A percentile compares a stretch with the other conserved stretches of the same genome.
Evolutionary conservation across 2,888 invertebrate species (phyloP).

Genomic region (Adelognathus sp.): DNA sequence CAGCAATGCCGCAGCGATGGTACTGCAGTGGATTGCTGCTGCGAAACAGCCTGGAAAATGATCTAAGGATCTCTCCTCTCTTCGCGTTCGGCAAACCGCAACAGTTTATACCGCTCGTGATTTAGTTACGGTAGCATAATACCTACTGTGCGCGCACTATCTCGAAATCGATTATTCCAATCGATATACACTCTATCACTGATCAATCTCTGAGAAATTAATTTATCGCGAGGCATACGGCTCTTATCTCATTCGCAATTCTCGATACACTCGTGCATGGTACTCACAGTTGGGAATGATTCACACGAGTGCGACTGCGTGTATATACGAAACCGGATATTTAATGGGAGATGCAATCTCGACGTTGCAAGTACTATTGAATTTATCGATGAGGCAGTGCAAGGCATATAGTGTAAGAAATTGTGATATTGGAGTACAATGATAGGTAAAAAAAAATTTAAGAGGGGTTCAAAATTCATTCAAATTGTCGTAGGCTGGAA

Average conservation of each 20-base stretch:
- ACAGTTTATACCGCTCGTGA: constrained; percentile 50
- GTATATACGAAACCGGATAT: constrained; percentile 55
- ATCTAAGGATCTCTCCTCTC: constrained; percentile 38
- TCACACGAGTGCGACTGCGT: constrained; percentile 42
- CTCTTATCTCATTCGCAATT: constrained; percentile 29
- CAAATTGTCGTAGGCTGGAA: too few species aligned
- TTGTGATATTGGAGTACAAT: background rate
- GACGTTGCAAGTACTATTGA: constrained; percentile 13
- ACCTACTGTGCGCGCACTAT: constrained; percentile 20
- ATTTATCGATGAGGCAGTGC: constrained; percentile 36
- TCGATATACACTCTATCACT: constrained; percentile 60
- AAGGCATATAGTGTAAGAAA: background rate
- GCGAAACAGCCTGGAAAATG: constrained; percentile 48
- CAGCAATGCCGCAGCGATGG: constrained; percentile 31
- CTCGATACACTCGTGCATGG: constrained; percentile 17
- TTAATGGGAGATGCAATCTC: constrained; percentile 58
- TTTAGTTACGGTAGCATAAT: constrained; percentile 42
- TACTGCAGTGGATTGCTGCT: background rate
- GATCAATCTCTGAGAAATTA: constrained; percentile 53
- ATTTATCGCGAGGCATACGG: constrained; percentile 54
- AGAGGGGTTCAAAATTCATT: too few species aligned
- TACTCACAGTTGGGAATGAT: constrained; percentile 52
- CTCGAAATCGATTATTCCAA: constrained; percentile 55
- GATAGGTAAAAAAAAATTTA: background rate
- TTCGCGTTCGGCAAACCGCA: background rate